Evolutionary conservation across 2,797 vertebrate genomes (phyloP).

Genomic region (Distichodus sexfasciatus): DNA sequence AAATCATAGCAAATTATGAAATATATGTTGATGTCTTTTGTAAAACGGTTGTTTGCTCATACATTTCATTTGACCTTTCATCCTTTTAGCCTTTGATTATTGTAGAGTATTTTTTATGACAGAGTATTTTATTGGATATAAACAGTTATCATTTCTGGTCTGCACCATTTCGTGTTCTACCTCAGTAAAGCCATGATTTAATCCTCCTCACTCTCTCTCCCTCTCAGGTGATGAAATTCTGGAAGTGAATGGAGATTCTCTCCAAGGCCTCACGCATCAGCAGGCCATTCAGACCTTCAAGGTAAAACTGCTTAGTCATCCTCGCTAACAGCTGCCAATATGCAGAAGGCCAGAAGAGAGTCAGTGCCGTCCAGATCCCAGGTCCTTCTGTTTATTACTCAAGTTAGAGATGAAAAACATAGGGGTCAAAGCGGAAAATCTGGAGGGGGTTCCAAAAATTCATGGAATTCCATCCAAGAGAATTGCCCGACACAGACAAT

Average conservation of each 20-base stretch:
- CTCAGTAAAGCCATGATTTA: no score
- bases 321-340: constrained; percentile 7
- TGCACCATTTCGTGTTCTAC: neutral
- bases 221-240: constrained; percentile 89
- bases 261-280: constrained; percentile 93
- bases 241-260: constrained; percentile 92
- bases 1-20: no score
- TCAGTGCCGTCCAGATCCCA: neutral
- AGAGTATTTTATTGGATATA: no score
- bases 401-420: neutral
- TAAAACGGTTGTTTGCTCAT: no score
- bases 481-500: neutral
- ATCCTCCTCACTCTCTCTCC: neutral
- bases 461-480: neutral
- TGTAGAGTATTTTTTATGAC: no score
- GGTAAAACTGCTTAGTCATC: constrained; percentile 69
- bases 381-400: neutral
- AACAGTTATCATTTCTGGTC: neutral
- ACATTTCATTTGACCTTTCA: no score
- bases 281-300: constrained; percentile 97
- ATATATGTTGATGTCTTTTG: no score
- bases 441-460: neutral
- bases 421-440: neutral
- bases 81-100: no score
- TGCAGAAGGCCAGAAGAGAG: neutral